phyloP scores from a whole-genome alignment of 2,797 vertebrate species.

The Rhinophrynus dorsalis region DNA sequence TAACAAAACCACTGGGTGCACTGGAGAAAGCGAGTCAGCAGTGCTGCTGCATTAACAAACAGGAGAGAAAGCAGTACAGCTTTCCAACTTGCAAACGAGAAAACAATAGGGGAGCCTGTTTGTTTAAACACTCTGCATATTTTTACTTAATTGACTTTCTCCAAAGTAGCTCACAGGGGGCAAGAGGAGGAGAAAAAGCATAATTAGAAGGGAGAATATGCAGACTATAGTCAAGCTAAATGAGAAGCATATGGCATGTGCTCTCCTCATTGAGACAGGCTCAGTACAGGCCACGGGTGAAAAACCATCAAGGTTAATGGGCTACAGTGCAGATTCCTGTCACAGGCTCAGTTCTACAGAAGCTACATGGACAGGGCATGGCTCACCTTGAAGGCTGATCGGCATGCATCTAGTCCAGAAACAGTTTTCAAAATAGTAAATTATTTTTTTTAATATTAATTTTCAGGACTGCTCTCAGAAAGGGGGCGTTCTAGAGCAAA shows the following conservation, averaged over 20 bases:
- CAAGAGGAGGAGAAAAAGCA: not conserved
- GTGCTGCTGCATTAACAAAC: not conserved
- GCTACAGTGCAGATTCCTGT: not conserved
- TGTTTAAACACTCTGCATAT: not conserved
- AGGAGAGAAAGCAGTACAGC: not conserved
- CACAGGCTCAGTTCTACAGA: not conserved
- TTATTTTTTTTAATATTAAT: too few species aligned
- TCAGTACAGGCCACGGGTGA: not conserved
- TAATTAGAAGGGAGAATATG: not conserved
- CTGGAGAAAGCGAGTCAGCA: not conserved
- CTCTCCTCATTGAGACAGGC: not conserved
- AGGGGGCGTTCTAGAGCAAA: too few species aligned
- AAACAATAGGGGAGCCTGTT: not conserved
- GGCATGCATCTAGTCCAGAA: too few species aligned
- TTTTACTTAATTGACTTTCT: constrained; percentile 9
- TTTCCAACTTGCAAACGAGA: not conserved
- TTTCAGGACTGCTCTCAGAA: too few species aligned
- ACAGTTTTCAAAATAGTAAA: too few species aligned
- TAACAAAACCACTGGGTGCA: too few species aligned
- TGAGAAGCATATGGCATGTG: not conserved
- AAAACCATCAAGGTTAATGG: not conserved
- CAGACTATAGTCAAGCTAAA: not conserved
- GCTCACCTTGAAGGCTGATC: not conserved
- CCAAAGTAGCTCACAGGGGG: not conserved
- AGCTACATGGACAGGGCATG: not conserved